These are phyloP conservation scores for Ceryle rudis DNA, from an alignment of 2,797 vertebrate genomes.

Conservation along the genomic window DNA sequence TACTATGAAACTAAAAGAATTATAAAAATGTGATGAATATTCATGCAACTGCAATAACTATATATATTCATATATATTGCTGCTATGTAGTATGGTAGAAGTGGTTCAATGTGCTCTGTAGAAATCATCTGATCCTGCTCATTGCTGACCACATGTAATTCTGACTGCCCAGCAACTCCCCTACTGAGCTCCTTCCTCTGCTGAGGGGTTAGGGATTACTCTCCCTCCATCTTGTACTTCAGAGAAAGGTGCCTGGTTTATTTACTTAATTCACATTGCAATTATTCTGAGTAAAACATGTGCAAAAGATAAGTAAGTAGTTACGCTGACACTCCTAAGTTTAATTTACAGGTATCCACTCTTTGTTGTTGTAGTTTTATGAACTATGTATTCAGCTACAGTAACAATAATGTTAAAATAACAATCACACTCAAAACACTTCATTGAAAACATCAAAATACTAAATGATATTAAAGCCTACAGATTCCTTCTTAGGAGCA, in stretches of 20 bases:
- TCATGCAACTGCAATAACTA: background rate
- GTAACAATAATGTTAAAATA: background rate
- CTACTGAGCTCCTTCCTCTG: accelerated
- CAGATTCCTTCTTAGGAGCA: background rate
- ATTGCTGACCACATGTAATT: background rate
- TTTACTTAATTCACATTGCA: background rate
- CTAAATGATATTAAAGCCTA: background rate
- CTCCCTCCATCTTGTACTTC: background rate
- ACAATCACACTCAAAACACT: background rate
- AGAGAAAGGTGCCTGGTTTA: background rate
- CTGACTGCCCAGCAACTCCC: background rate
- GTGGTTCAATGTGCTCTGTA: background rate
- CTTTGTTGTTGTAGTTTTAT: background rate
- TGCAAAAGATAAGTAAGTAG: background rate
- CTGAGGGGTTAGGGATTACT: background rate
- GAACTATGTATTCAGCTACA: background rate
- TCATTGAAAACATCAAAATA: background rate
- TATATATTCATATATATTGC: background rate
- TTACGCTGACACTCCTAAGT: background rate
- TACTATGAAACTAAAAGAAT: background rate
- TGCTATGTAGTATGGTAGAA: background rate
- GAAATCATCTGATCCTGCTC: background rate
- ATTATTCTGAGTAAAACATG: background rate
- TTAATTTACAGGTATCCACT: background rate
- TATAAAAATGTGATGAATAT: background rate